These are phyloP conservation scores for Drosophila basisetae DNA, from an alignment of 2,888 invertebrate genomes.

Conservation along the genomic window DNA sequence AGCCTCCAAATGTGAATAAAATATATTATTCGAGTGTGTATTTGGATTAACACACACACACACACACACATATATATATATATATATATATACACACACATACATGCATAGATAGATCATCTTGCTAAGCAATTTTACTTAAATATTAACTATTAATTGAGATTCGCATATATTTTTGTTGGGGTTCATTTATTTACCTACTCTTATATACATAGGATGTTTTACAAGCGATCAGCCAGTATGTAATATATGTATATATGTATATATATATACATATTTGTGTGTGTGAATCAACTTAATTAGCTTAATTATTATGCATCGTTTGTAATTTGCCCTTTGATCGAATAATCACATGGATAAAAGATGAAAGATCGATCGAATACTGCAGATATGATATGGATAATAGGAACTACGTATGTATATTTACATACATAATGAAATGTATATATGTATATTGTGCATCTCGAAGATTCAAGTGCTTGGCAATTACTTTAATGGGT, in stretches of 20 bases:
- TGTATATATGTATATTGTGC: not conserved
- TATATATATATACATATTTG: not conserved
- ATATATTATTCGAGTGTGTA: not conserved
- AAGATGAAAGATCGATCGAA: not conserved
- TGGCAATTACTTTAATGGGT: slow-evolving; percentile 49
- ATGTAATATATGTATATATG: not conserved
- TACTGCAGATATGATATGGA: not conserved
- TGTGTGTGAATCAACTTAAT: not conserved
- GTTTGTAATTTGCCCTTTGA: not conserved
- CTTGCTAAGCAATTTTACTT: not conserved
- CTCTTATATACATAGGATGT: not conserved
- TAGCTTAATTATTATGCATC: not conserved
- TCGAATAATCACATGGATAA: not conserved
- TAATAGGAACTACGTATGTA: not conserved
- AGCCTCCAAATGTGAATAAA: not conserved
- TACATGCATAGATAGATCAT: not conserved
- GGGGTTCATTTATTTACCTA: not conserved
- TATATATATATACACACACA: not conserved
- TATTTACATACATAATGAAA: not conserved
- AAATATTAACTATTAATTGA: not conserved
- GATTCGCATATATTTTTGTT: not conserved
- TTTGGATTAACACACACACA: not conserved
- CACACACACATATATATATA: not conserved
- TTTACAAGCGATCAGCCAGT: not conserved
- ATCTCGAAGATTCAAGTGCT: slow-evolving; percentile 23